Conservation (phyloP, 2,797 vertebrate genomes). For the Syndactyla subalaris region DNA sequence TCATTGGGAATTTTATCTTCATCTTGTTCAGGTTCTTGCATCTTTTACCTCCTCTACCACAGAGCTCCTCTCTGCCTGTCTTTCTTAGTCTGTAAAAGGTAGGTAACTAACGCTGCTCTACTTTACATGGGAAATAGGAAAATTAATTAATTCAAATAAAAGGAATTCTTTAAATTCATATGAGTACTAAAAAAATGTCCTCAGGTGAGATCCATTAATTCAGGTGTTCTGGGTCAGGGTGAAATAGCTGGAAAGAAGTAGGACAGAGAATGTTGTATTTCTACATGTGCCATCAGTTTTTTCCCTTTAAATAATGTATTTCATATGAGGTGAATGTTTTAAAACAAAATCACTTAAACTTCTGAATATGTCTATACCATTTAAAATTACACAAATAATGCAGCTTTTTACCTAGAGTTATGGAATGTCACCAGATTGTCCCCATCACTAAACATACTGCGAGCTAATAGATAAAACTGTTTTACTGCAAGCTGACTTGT, state of each 20-base stretch:
- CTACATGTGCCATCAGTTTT: background rate
- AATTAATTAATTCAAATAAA: constrained; percentile 27
- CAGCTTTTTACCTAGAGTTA: background rate
- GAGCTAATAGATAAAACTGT: background rate
- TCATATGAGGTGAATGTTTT: background rate
- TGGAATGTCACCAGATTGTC: background rate
- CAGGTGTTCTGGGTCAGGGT: background rate
- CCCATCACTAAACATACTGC: background rate
- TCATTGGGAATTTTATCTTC: background rate
- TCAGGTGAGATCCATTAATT: background rate
- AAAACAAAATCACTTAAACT: background rate
- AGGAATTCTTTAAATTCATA: background rate
- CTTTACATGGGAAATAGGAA: background rate
- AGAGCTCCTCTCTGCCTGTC: background rate
- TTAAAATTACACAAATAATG: background rate
- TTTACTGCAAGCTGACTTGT: background rate
- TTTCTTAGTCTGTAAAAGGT: background rate
- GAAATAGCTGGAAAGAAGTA: background rate
- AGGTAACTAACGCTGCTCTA: constrained; percentile 11
- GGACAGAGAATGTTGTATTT: background rate
- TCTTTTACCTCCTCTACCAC: background rate
- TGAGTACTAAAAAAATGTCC: background rate
- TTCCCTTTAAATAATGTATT: background rate
- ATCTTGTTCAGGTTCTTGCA: background rate
- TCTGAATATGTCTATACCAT: background rate